phyloP scores from a whole-genome alignment of 1,140 invertebrate genomes.

The Goniozus legneri region DNA sequence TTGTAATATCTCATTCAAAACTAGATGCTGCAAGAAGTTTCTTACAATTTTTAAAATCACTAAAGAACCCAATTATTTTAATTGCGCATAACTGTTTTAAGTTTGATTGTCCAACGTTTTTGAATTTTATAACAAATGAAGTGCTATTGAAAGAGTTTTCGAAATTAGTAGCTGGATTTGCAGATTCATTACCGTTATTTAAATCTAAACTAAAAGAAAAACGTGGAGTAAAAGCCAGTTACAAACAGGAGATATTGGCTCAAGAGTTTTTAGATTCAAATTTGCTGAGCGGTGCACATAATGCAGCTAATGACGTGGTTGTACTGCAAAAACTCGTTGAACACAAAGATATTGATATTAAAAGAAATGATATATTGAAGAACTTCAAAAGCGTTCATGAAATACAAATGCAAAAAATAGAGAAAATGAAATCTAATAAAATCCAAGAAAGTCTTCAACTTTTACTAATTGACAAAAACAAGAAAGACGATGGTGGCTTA shows the following conservation, averaged over 20 bases:
- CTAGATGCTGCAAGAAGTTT: conserved; percentile 7
- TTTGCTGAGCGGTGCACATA: conserved; percentile 6
- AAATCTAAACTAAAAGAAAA: conserved; percentile 7
- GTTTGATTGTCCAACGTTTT: conserved; percentile 12
- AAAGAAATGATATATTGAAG: not conserved
- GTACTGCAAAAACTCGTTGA: conserved; percentile 10
- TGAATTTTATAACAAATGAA: not conserved
- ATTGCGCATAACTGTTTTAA: conserved; percentile 16
- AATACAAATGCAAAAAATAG: too few relatives aligned
- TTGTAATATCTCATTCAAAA: conserved; percentile 1
- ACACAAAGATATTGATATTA: not conserved
- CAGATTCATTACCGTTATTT: conserved; percentile 12
- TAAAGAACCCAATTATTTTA: conserved; percentile 7
- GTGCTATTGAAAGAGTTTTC: conserved; percentile 7
- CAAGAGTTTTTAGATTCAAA: conserved; percentile 7
- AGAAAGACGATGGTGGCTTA: not conserved
- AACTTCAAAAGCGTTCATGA: not conserved
- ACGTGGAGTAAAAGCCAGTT: conserved; percentile 9
- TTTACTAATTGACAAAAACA: not conserved
- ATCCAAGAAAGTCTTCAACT: too few relatives aligned
- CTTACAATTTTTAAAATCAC: conserved; percentile 8
- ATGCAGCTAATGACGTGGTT: conserved; percentile 16
- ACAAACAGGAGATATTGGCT: conserved; percentile 5
- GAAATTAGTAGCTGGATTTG: conserved; percentile 11
- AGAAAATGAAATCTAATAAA: too few relatives aligned